phyloP scores from a whole-genome alignment of 2,797 vertebrate species.

The Sandelia bainsii region DNA sequence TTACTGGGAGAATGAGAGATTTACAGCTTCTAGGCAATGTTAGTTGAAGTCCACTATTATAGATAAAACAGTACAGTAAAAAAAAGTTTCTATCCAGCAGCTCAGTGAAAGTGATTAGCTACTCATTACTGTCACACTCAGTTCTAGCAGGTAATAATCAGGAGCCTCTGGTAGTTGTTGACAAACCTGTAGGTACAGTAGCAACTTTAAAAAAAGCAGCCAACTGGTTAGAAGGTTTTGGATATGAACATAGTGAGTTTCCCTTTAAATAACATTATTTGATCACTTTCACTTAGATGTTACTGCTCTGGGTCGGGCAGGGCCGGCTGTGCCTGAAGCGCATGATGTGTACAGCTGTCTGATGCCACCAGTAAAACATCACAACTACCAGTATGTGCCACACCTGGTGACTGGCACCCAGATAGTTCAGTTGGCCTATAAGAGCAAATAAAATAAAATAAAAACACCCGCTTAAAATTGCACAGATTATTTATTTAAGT shows the following conservation, averaged over 20 bases:
- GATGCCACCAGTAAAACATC: conserved; percentile 99
- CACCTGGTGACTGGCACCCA: conserved; percentile 97
- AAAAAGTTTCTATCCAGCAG: neutral
- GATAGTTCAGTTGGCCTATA: conserved; percentile 95
- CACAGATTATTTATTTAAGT: neutral
- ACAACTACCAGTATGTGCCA: conserved; percentile 97
- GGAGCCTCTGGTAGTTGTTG: conserved; percentile 23
- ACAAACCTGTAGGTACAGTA: conserved; percentile 11
- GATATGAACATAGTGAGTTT: neutral
- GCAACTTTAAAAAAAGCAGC: conserved; percentile 21
- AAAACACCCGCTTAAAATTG: neutral
- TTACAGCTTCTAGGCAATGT: no score
- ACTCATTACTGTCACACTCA: neutral
- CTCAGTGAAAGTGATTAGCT: neutral
- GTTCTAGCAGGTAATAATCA: neutral
- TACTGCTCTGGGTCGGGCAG: conserved; percentile 77
- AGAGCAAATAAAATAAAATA: neutral
- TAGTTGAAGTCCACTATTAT: neutral
- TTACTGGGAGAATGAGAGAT: neutral
- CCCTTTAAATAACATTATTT: neutral
- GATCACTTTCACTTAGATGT: conserved; percentile 61
- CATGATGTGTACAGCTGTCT: conserved; percentile 94
- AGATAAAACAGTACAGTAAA: neutral
- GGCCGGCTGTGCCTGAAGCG: conserved; percentile 92
- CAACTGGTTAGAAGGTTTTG: neutral